These are phyloP conservation scores for Eupithecia abbreviata DNA, from an alignment of 2,888 invertebrate genomes.

Conservation along the genomic window DNA sequence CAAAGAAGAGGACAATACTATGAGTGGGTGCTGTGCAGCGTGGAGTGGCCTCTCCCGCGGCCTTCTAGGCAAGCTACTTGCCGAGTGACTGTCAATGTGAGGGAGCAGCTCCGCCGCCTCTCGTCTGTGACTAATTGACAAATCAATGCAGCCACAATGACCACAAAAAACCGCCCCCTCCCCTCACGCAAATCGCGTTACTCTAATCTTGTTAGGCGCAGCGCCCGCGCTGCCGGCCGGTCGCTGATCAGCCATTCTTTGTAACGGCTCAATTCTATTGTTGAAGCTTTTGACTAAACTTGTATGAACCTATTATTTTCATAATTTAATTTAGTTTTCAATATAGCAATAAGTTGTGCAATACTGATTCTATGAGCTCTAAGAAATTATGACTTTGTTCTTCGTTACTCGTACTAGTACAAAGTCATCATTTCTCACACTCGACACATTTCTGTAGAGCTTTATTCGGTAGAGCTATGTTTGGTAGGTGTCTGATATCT, in stretches of 20 bases:
- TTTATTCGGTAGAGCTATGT: background rate
- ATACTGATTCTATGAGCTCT: background rate
- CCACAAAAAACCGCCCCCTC: slow-evolving; percentile 42
- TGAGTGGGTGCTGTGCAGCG: background rate
- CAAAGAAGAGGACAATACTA: background rate
- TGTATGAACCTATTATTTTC: background rate
- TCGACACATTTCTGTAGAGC: too few relatives aligned
- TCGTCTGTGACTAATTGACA: slow-evolving; percentile 42
- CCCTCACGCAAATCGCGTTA: slow-evolving; percentile 64
- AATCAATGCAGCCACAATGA: slow-evolving; percentile 47
- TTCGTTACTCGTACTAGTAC: too few relatives aligned
- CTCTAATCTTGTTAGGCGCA: slow-evolving; percentile 65
- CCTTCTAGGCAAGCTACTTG: background rate
- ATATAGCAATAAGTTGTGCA: background rate
- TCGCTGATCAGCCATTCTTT: slow-evolving; percentile 75
- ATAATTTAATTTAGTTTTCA: background rate
- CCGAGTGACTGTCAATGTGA: background rate
- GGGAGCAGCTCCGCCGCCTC: background rate
- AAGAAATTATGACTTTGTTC: background rate
- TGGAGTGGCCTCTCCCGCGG: too few relatives aligned
- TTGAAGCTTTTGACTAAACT: slow-evolving; percentile 15
- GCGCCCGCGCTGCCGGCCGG: slow-evolving; percentile 49
- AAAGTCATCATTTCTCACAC: too few relatives aligned
- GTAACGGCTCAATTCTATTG: slow-evolving; percentile 33
- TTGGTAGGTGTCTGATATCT: background rate